A percentile compares a stretch with the other conserved stretches of the same genome.
These are phyloP conservation scores for Crambe crambe DNA, from an alignment of 37 sponge, comb jelly and placozoan species.

Conservation along the genomic window DNA sequence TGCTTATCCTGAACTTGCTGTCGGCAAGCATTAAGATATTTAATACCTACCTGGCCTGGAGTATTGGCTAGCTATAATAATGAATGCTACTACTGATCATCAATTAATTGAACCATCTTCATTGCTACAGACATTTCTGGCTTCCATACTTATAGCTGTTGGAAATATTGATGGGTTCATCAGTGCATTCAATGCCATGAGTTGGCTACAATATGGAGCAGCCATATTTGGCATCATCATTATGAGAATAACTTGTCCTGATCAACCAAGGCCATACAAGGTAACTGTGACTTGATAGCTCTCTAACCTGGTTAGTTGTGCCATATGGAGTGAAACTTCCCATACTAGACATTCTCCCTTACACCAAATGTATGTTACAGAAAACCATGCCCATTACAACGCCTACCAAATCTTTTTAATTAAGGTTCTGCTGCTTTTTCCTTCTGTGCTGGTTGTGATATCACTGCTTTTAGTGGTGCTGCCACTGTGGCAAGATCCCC, in stretches of 20 bases:
- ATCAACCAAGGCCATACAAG: conserved; percentile 54
- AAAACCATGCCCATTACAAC: no score
- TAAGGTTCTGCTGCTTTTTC: conserved; percentile 24
- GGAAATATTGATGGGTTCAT: conserved; percentile 54
- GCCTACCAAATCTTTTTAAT: no score
- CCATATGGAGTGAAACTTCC: no score
- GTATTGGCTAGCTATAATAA: no score
- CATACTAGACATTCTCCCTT: no score
- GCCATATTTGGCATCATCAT: conserved; percentile 49
- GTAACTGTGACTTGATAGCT: no score
- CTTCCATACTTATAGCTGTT: background rate
- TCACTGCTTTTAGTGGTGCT: conserved; percentile 50
- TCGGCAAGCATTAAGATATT: no score
- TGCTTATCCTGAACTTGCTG: no score
- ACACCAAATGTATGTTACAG: no score
- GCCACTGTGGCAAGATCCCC: conserved; percentile 40
- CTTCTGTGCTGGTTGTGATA: conserved; percentile 55
- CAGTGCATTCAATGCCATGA: conserved; percentile 43
- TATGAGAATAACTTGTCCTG: conserved; percentile 60
- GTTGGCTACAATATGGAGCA: conserved; percentile 60
- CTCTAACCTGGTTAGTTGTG: background rate
- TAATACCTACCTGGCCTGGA: no score
- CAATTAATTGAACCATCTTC: no score
- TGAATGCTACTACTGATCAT: no score
- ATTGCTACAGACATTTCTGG: conserved; percentile 32